Evolutionary conservation across 2,113 vertebrate genomes (phyloP).

Genomic region (Hepsetus odoe): DNA sequence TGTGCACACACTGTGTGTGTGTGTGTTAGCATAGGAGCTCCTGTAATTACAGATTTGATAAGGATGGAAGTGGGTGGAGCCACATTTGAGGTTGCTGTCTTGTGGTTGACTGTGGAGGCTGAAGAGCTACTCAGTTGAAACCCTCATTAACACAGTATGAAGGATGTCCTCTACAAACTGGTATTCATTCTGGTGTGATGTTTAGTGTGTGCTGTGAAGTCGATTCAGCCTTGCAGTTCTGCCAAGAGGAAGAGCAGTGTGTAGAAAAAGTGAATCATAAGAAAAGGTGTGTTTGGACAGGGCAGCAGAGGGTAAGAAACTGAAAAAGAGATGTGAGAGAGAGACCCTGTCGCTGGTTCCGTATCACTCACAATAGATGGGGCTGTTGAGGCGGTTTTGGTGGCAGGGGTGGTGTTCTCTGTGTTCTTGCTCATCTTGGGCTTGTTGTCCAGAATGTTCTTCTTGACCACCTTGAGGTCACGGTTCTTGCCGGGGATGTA

Average conservation of each 20-base stretch:
- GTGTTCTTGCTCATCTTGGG: slow-evolving; percentile 86
- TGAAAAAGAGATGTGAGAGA: too few species aligned
- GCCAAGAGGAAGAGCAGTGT: neutral
- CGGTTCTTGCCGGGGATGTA: slow-evolving; percentile 91
- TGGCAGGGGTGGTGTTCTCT: slow-evolving; percentile 78
- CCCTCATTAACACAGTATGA: neutral
- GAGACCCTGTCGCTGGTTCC: too few species aligned
- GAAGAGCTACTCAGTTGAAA: neutral
- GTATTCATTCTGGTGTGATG: neutral
- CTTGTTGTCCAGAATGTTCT: slow-evolving; percentile 91
- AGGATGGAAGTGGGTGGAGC: slow-evolving; percentile 9
- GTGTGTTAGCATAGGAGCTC: neutral
- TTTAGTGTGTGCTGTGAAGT: too few species aligned
- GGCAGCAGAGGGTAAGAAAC: too few species aligned
- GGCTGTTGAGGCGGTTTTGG: slow-evolving; percentile 73
- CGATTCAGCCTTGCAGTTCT: neutral
- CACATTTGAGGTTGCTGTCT: slow-evolving; percentile 24
- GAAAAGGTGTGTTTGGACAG: too few species aligned
- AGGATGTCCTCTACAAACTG: neutral
- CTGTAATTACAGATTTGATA: slow-evolving; percentile 64
- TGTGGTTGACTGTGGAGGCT: neutral
- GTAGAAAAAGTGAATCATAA: neutral
- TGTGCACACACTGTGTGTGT: neutral
- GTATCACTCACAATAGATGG: slow-evolving; percentile 71
- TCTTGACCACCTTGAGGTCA: slow-evolving; percentile 94